Evolutionary conservation across 2,888 invertebrate genomes (phyloP).

Genomic region (Hesperia comma): DNA sequence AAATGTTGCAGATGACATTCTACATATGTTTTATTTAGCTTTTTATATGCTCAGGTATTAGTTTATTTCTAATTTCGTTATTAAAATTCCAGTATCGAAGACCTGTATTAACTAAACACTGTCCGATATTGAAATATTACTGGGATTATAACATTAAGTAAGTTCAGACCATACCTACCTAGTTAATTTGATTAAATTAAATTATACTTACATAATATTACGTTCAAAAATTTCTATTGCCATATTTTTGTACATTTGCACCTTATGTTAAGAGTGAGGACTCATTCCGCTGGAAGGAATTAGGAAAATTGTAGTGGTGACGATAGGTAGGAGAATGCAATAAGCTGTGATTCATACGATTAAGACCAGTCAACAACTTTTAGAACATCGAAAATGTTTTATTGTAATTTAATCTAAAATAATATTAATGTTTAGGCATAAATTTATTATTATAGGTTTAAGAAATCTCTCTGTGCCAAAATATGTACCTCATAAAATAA

Average conservation of each 20-base stretch:
- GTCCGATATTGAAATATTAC: neutral
- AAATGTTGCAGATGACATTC: slow-evolving; percentile 4
- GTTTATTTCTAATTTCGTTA: neutral
- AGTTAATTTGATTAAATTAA: slow-evolving; percentile 5
- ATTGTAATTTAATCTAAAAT: slow-evolving; percentile 70
- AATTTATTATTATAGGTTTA: slow-evolving; percentile 79
- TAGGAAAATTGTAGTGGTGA: slow-evolving; percentile 75
- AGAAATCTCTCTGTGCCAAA: slow-evolving; percentile 91
- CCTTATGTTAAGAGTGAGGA: slow-evolving; percentile 62
- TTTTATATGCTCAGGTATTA: neutral
- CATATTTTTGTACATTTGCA: slow-evolving; percentile 70
- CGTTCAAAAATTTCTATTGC: slow-evolving; percentile 49
- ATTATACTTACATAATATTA: slow-evolving; percentile 19
- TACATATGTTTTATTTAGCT: slow-evolving; percentile 5
- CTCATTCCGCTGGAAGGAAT: slow-evolving; percentile 75
- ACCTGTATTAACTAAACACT: neutral
- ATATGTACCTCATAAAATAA: slow-evolving; percentile 89
- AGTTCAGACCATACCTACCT: neutral
- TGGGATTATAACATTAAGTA: neutral
- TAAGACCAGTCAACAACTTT: slow-evolving; percentile 84
- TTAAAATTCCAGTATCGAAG: slow-evolving; percentile 8
- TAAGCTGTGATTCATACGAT: slow-evolving; percentile 82
- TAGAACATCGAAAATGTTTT: slow-evolving; percentile 83
- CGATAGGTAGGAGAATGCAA: slow-evolving; percentile 80
- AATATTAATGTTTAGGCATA: slow-evolving; percentile 73